These are phyloP conservation scores for Parthenolecanium corni DNA, from an alignment of 2,888 invertebrate species.

Conservation along the genomic window DNA sequence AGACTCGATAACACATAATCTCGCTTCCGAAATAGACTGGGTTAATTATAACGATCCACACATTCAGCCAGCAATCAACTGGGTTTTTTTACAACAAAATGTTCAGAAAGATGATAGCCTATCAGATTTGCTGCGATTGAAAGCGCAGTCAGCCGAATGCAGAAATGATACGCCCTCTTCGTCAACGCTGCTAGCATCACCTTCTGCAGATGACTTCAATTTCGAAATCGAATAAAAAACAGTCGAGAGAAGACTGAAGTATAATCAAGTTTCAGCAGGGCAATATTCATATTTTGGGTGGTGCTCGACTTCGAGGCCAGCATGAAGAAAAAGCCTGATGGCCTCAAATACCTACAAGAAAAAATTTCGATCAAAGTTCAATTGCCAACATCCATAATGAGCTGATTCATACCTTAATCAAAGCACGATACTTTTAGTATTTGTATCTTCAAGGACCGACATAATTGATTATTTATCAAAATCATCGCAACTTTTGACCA, in stretches of 20 bases:
- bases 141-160: neutral
- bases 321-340: too few relatives aligned
- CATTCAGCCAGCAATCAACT: neutral
- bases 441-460: too few relatives aligned
- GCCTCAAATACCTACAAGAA: too few relatives aligned
- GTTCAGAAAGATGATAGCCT: neutral
- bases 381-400: too few relatives aligned
- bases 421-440: too few relatives aligned
- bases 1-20: neutral
- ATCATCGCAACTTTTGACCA: too few relatives aligned
- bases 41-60: conserved; percentile 2
- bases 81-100: conserved; percentile 2
- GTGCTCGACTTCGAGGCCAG: too few relatives aligned
- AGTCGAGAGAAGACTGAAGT: neutral
- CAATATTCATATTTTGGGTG: too few relatives aligned
- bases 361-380: too few relatives aligned
- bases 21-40: conserved; percentile 6
- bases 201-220: conserved; percentile 1
- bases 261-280: neutral
- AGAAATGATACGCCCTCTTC: neutral
- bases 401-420: too few relatives aligned
- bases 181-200: neutral
- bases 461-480: too few relatives aligned
- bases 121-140: conserved; percentile 6
- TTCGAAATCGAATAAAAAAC: conserved; percentile 7